Conservation (phyloP, 30 jellyfish, hydroid and myxozoan genomes). For the Phacellophora camtschatica region DNA sequence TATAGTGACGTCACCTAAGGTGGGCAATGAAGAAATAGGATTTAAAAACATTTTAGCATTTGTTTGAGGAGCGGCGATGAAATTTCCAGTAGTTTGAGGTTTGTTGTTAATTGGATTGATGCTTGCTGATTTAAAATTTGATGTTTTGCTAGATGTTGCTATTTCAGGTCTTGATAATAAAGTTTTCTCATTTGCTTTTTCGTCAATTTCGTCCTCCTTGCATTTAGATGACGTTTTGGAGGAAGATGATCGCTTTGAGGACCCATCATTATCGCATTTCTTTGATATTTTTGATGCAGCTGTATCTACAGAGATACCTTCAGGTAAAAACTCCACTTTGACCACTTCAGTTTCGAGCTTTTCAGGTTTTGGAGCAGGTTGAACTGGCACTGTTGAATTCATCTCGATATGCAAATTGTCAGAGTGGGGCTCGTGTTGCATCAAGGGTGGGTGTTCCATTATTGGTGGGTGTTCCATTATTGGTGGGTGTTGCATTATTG, state of each 20-base stretch:
- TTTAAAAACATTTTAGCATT: conserved; percentile 56
- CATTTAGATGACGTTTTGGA: neutral
- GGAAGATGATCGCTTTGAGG: neutral
- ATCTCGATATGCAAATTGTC: conserved; percentile 59
- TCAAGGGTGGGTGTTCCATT: neutral
- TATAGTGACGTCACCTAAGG: conserved; percentile 47
- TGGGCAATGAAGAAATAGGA: conserved; percentile 8
- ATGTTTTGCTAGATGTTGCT: neutral
- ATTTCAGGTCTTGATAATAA: conserved; percentile 1
- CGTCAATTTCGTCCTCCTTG: conserved; percentile 10
- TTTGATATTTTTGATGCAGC: conserved; percentile 42
- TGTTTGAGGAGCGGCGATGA: conserved; percentile 27
- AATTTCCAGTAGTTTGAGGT: neutral
- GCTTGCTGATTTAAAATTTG: neutral
- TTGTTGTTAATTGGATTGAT: neutral
- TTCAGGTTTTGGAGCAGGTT: conserved; percentile 61
- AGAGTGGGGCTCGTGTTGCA: conserved; percentile 15
- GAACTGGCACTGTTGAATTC: conserved; percentile 45
- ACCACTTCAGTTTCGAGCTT: conserved; percentile 83
- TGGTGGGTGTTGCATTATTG: conserved; percentile 41
- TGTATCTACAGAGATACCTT: conserved; percentile 75
- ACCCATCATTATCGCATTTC: conserved; percentile 29
- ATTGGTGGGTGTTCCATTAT: conserved; percentile 4
- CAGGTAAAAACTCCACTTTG: conserved; percentile 96
- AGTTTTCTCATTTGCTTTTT: neutral